Evolutionary conservation across 2,797 vertebrate species (phyloP), one percentile per base, ranked within the genome.

Genomic region (Bovichtus variegatus): DNA sequence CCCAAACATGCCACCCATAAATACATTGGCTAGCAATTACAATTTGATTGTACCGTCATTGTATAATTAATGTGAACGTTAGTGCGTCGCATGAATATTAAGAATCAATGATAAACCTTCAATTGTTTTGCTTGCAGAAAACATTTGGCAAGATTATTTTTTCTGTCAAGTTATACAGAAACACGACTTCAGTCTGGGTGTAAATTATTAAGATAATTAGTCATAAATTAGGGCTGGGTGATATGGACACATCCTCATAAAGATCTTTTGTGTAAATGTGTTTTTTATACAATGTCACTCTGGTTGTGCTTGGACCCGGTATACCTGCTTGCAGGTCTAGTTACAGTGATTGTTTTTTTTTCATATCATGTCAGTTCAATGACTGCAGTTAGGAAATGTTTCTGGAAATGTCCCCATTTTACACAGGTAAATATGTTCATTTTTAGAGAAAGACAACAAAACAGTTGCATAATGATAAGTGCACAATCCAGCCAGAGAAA

Each of bases 11-110:
- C 90, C 75, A 90, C 70, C 89, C 85, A 88, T 79, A 77, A 83
- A 85, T 71, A 90, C 70, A 74, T 27, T 80, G 81, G 83, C 74
- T 70, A 78, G 82, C 81, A 77, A 69, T 85, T 80, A 78, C 58
- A 85, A 87, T 90, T 78, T 93, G 94, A 94, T 94, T 94, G 93
- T 94, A 92, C 92, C 43, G 63, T 88, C 84, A 76, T 76, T 76
- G 76, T 84, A 53, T 74, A 76, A 78, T 71, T 74, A 78, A 71
- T 19, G 58, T 75, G 34, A 77, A 71, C 76, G 29, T 81, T 80
- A 85, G 81, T 82, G 81, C 68, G 11, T 89, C 76, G 55, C 59
- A 57, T 62, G 40, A 90, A 73, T 70, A 79, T 84, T 65, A 76
- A 67, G 61, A 85, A 76, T 85, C 73, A 58, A 55, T 46, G 36